Evolutionary conservation across 2,797 vertebrate species (phyloP), one percentile per base, ranked within the genome.

Genomic region (Halcyon chelicuti): DNA sequence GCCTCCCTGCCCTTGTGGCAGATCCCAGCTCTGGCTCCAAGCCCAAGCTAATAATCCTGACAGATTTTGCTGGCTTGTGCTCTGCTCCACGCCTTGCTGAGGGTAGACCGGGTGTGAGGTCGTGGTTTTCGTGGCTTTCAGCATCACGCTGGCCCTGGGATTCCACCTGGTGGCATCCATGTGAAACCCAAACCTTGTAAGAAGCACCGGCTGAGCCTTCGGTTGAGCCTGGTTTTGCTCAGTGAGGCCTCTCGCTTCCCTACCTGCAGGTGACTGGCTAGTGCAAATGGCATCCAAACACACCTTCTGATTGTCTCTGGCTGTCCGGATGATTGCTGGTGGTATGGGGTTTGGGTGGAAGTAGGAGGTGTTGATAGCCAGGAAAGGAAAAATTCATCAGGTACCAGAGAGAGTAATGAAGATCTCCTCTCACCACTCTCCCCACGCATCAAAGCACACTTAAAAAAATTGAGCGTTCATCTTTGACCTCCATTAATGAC

Each of bases 401-500:
- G 79, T 79, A 90, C 55, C 73, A 49, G 83, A 71, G 74, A 92
- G 35, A 40, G 44, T 93, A 95, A 95, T 92, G 90, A 94, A 93
- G 93, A 95, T 93, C 80, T 94, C 62, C 79, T 92, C 84, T 96
- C 83, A 31, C 66, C n/a, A 22, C 88, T 93, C 92, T 86, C 80
- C 57, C 71, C 77, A 88, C 0, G n/a, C 96, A 95, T 96, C 94
- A 95, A 91, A 96, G 94, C 92, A 85, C 90, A 67, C 83, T 88
- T 92, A 39, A 86, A 86, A 93, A 96, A 92, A 29, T 28, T 73
- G 66, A 95, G 49, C 3, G 0, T 63, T 97, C 94, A 88, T 97
- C 95, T 97, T 95, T 97, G 94, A 96, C 93, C 96, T 83, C 88
- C 93, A 80, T 96, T 96, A 96, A 95, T 95, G 94, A 92, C 90